Evolutionary conservation across 2,797 vertebrate species (phyloP).

Genomic region (Knipowitschia caucasica): DNA sequence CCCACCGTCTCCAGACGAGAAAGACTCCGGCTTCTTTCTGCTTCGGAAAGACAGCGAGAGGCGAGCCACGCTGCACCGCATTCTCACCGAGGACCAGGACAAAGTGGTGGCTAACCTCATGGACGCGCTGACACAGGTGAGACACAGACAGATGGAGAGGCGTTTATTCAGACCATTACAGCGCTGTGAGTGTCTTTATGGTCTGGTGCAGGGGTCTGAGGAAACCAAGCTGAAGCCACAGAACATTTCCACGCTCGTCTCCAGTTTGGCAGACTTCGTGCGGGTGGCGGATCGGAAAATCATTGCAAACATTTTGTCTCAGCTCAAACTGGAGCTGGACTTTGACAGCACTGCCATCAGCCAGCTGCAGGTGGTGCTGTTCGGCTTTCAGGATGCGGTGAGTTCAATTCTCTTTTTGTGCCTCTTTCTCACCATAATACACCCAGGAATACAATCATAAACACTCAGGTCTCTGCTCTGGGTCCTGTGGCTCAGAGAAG

Average conservation of each 20-base stretch:
- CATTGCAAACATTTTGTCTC: slow-evolving; percentile 89
- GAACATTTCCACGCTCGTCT: slow-evolving; percentile 87
- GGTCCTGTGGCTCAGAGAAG: no score
- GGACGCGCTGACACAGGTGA: slow-evolving; percentile 90
- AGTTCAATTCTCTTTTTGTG: no score
- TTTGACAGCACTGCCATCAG: slow-evolving; percentile 95
- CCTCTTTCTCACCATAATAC: no score
- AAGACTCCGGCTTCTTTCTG: slow-evolving; percentile 96
- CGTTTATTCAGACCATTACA: background rate
- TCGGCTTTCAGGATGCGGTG: slow-evolving; percentile 98
- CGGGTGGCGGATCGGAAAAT: slow-evolving; percentile 95
- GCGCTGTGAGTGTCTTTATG: background rate
- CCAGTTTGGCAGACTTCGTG: slow-evolving; percentile 90
- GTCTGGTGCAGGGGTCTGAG: slow-evolving; percentile 76
- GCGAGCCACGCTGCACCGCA: slow-evolving; percentile 91
- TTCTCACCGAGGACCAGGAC: slow-evolving; percentile 92
- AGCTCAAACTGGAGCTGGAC: slow-evolving; percentile 94
- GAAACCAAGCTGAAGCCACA: slow-evolving; percentile 86
- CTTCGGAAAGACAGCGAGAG: slow-evolving; percentile 95
- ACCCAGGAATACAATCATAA: no score
- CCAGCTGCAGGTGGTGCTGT: slow-evolving; percentile 94
- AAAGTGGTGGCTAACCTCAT: slow-evolving; percentile 91
- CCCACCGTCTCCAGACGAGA: slow-evolving; percentile 95
- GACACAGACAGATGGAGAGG: no score
- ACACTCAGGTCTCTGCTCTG: no score